These are phyloP conservation scores for Nemotelus pantherinus DNA, from an alignment of 2,888 invertebrate genomes.

Conservation along the genomic window DNA sequence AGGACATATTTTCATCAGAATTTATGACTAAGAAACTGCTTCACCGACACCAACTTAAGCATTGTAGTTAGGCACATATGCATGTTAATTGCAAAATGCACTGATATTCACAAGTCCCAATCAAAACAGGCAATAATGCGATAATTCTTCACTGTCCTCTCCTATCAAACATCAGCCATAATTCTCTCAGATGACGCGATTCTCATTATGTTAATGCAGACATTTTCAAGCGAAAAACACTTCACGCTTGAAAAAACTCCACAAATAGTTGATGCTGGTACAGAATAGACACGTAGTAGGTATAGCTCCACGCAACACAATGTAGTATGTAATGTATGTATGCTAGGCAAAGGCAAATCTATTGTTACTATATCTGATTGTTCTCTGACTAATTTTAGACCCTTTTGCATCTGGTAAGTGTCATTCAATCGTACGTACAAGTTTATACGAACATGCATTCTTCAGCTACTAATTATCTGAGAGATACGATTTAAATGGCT, in stretches of 20 bases:
- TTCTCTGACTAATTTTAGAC: slow-evolving; percentile 41
- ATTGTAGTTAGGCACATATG: too few relatives aligned
- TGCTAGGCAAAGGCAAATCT: slow-evolving; percentile 3
- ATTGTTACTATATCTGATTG: slow-evolving; percentile 39
- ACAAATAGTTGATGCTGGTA: neutral
- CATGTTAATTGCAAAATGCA: too few relatives aligned
- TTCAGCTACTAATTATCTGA: slow-evolving; percentile 38
- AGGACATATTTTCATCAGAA: too few relatives aligned
- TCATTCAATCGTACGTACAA: slow-evolving; percentile 33
- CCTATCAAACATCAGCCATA: too few relatives aligned
- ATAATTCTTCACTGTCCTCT: too few relatives aligned
- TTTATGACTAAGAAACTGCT: too few relatives aligned
- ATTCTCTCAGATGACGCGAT: neutral
- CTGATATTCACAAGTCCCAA: too few relatives aligned
- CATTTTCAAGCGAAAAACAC: neutral
- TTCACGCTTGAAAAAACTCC: slow-evolving; percentile 14
- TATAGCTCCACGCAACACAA: neutral
- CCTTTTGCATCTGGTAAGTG: slow-evolving; percentile 41
- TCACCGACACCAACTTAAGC: too few relatives aligned
- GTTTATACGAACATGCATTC: slow-evolving; percentile 15
- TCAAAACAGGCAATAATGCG: too few relatives aligned
- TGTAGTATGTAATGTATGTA: neutral
- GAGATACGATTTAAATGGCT: slow-evolving; percentile 37
- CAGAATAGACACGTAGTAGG: neutral
- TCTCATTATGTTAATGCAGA: slow-evolving; percentile 3